A percentile compares a stretch with the other conserved stretches of the same genome.
These are phyloP conservation scores for Heliconius charithonia DNA, from an alignment of 2,888 invertebrate genomes.

Conservation along the genomic window DNA sequence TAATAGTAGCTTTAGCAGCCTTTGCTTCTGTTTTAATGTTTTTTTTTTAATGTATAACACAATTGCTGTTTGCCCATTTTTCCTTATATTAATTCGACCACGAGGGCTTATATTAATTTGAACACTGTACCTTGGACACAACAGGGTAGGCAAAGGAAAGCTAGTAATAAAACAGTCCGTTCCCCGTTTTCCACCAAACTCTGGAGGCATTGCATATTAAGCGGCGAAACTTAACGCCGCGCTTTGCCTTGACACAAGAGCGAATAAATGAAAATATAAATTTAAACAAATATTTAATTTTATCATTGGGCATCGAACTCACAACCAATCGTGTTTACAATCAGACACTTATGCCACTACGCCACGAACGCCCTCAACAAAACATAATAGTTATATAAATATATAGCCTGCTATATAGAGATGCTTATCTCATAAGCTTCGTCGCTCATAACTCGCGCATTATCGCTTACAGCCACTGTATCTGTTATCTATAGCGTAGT, in stretches of 20 bases:
- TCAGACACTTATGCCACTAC: too few species aligned
- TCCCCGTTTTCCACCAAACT: not conserved
- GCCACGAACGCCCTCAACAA: too few species aligned
- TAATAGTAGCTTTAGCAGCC: too few species aligned
- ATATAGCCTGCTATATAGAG: not conserved
- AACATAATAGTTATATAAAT: not conserved
- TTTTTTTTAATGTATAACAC: too few species aligned
- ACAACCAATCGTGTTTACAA: too few species aligned
- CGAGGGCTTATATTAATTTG: too few species aligned
- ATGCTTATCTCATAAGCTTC: not conserved
- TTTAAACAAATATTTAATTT: too few species aligned
- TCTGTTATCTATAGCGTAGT: not conserved
- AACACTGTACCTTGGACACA: not conserved
- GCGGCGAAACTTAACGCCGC: not conserved
- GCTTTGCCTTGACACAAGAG: too few species aligned
- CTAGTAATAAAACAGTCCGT: not conserved
- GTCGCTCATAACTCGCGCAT: conserved; percentile 12
- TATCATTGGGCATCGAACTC: too few species aligned
- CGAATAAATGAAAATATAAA: too few species aligned
- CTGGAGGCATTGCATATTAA: not conserved
- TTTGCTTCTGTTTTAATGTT: too few species aligned
- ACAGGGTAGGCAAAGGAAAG: not conserved
- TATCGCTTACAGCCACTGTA: conserved; percentile 2
- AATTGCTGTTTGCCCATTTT: not conserved
- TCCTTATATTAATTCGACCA: not conserved